phyloP scores from a whole-genome alignment of 2,888 invertebrate genomes.

The Omphaloscelis lunosa region DNA sequence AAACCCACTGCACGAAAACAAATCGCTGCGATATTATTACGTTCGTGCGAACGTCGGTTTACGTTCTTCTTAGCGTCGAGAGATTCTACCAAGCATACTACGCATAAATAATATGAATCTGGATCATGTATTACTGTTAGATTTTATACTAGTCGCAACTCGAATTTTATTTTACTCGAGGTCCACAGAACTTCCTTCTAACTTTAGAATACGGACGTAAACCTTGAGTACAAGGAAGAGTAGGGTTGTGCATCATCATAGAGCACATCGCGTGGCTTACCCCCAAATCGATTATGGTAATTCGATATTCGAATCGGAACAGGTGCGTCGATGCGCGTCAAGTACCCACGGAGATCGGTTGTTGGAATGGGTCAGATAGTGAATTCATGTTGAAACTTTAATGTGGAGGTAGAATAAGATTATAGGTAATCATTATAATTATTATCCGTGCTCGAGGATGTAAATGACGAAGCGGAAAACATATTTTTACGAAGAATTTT shows the following conservation, averaged over 20 bases:
- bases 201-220: neutral
- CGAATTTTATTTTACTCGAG: neutral
- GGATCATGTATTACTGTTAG: neutral
- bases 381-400: constrained; percentile 49
- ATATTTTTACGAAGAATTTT: constrained; percentile 1
- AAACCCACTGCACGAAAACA: too few relatives aligned
- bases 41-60: too few relatives aligned
- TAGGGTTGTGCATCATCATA: constrained; percentile 70
- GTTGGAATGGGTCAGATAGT: constrained; percentile 28
- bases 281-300: constrained; percentile 74
- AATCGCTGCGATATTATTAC: too few relatives aligned
- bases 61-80: too few relatives aligned
- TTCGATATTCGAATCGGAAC: constrained; percentile 62
- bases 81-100: neutral
- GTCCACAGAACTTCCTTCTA: neutral
- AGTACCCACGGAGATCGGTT: constrained; percentile 39
- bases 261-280: constrained; percentile 68
- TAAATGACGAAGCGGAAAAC: constrained; percentile 22
- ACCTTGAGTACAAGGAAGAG: too few relatives aligned
- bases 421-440: constrained; percentile 32
- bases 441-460: constrained; percentile 13
- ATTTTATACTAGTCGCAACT: neutral
- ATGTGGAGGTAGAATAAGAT: constrained; percentile 30
- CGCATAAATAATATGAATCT: neutral
- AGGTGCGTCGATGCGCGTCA: constrained; percentile 59